Base-by-base conservation (phyloP, 2,888 invertebrate genomes). In the Beris morrisii region DNA sequence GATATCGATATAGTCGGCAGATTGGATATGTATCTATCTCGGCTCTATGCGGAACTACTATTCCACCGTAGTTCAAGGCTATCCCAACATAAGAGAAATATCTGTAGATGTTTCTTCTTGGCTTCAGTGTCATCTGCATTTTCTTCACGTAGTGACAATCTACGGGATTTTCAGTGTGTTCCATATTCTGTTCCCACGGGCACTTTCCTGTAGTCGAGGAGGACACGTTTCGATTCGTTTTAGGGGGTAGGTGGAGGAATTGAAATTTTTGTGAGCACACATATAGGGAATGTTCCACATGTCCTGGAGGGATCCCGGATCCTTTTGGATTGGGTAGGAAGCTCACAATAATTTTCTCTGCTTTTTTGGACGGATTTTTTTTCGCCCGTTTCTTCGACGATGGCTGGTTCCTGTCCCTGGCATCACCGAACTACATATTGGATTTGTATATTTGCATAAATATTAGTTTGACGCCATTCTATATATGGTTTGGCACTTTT, bases 61-160 rank as follows among this genome's bases (percentile, higher is more conserved):
- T 38, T 38, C 9, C 38, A 9, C 38, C 38, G 38, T 38, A 38
- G 7, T 46, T 46, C 46, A 46, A 46, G 46, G 46, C 13, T 46
- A 53, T 30, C 12, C 4, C 53, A 28, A 4, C 31, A 30, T 3
- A n/a, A 31, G n/a, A 28, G 30, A 15, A 22, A 22, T 30, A 53
- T 52, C 22, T 52, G 52, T 12, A 5, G 28, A 28, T 28, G 28
- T 52, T 52, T 52, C 31, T 28, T 57, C 45, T 5, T 57, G 6
- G 48, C 46, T 31, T 28, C 22, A n/a, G 22, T 43, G 15, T 3
- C 46, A 59, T 59, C 46, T 59, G 45, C 48, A 59, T 59, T 59
- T 59, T 46, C 30, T 59, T 59, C 58, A 59, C 58, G 58, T 59
- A 59, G 58, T 48, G 48, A 30, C 58, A 59, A 59, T 59, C 58